phyloP scores from a whole-genome alignment of 53 echinoderm and acorn worm species.

The Astropecten irregularis region DNA sequence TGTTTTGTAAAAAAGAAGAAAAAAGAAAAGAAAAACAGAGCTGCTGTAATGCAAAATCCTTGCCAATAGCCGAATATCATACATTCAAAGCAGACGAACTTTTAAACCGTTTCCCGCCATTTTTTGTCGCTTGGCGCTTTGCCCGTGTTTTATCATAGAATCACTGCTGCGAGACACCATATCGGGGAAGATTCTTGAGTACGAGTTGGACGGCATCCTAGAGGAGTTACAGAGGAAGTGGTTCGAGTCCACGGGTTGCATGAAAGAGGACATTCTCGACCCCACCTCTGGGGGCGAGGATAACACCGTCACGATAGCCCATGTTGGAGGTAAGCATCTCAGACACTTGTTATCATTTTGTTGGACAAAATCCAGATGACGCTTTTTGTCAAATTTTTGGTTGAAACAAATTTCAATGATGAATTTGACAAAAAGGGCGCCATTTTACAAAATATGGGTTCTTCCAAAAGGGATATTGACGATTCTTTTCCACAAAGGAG shows the following conservation, averaged over 20 bases:
- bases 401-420: too few relatives aligned
- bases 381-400: background rate
- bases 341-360: background rate
- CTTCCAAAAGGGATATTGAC: too few relatives aligned
- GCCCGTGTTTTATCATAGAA: too few relatives aligned
- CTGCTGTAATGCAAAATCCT: too few relatives aligned
- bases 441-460: too few relatives aligned
- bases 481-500: too few relatives aligned
- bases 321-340: conserved; percentile 58
- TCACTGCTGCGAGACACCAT: conserved; percentile 54
- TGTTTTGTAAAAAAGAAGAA: too few relatives aligned
- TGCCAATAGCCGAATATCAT: too few relatives aligned
- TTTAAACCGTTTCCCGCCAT: background rate
- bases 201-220: conserved; percentile 68
- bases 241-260: conserved; percentile 65
- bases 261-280: conserved; percentile 63
- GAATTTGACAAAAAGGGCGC: too few relatives aligned
- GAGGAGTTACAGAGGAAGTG: conserved; percentile 72
- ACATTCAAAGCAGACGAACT: too few relatives aligned
- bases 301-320: conserved; percentile 67
- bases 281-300: conserved; percentile 65
- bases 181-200: conserved; percentile 62
- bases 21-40: too few relatives aligned
- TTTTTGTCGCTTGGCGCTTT: too few relatives aligned
- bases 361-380: background rate